Evolutionary conservation across 2,888 invertebrate genomes (phyloP), one percentile per base, ranked within the genome.

Genomic region (Euphydryas editha): DNA sequence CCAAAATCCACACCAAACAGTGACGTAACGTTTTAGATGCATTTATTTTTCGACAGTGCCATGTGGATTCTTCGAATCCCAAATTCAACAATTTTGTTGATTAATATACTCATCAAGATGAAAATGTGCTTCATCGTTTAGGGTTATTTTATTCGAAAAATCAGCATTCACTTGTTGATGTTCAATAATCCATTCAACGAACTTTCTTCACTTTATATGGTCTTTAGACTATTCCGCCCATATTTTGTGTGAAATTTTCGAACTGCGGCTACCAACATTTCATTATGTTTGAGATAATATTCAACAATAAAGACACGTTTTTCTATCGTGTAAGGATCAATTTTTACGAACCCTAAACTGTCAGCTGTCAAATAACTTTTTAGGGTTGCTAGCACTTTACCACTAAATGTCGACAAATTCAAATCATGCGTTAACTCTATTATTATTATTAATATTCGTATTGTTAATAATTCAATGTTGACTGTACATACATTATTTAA

Each of bases 191-290:
- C n/a, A n/a, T n/a, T n/a, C n/a, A n/a, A n/a, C n/a, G n/a, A n/a
- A n/a, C n/a, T n/a, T n/a, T n/a, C n/a, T n/a, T n/a, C n/a, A n/a
- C n/a, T n/a, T n/a, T n/a, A n/a, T n/a, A n/a, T n/a, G n/a, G n/a
- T n/a, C n/a, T n/a, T n/a, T n/a, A n/a, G n/a, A 46, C 62, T 75
- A 74, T 76, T 76, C 69, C 65, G 71, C 77, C 73, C 76, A 76
- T 76, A 76, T 73, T 70, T 72, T 72, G 71, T 75, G 68, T 62
- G 69, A 68, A 65, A 60, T 62, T 67, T 65, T 59, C 60, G 60
- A 67, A 65, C 61, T 55, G 75, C 68, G 47, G 65, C 71, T 51
- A 72, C 67, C 70, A 73, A 74, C 11, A 10, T 60, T 69, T 72
- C 72, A 70, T 71, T 70, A 69, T 73, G 74, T 70, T 71, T 69